Conservation (phyloP, 2,113 vertebrate genomes). For the Acanthisitta chloris region DNA sequence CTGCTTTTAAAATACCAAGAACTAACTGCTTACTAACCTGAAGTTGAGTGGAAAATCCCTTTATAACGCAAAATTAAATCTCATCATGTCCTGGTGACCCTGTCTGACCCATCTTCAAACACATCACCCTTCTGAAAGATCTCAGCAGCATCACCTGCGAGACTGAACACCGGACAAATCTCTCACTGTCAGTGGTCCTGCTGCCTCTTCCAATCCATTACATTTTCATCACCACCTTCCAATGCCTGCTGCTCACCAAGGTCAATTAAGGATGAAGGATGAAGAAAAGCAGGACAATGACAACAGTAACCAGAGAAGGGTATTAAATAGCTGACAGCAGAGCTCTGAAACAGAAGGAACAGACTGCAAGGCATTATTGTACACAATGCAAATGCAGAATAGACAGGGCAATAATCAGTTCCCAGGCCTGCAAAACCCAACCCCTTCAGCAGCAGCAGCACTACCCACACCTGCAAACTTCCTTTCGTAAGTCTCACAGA, state of each 20-base stretch:
- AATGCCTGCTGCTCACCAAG: background rate
- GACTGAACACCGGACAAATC: background rate
- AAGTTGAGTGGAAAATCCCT: background rate
- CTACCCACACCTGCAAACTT: background rate
- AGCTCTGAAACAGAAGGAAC: background rate
- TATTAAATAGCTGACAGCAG: background rate
- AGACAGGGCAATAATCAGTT: background rate
- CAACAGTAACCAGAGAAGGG: background rate
- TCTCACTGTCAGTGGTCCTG: background rate
- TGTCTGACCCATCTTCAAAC: background rate
- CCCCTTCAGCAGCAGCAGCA: background rate
- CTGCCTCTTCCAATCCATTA: background rate
- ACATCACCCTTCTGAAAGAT: background rate
- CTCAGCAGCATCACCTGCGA: background rate
- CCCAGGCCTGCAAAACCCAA: background rate
- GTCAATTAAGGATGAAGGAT: background rate
- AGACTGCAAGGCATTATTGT: background rate
- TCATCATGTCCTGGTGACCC: background rate
- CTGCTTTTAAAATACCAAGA: background rate
- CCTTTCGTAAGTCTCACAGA: background rate
- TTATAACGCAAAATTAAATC: background rate
- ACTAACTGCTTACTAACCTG: background rate
- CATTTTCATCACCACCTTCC: background rate
- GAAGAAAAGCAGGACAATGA: background rate
- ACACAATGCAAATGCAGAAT: fast-evolving